phyloP scores from a whole-genome alignment of 2,888 invertebrate species.

The Geotrupes spiniger region DNA sequence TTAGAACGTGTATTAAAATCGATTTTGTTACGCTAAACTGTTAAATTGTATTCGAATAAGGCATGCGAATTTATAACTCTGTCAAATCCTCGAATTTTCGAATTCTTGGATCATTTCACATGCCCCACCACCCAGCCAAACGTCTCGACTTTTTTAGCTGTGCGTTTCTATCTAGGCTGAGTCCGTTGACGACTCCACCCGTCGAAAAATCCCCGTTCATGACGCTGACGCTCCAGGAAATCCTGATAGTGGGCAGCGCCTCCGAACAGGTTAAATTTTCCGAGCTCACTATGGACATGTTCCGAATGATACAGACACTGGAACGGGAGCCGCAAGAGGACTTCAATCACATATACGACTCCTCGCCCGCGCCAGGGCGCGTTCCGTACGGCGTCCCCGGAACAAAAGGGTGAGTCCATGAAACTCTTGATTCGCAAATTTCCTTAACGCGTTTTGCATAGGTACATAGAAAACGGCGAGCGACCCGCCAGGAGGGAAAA shows the following conservation, averaged over 20 bases:
- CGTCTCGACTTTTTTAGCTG: too few species aligned
- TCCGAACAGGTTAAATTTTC: constrained; percentile 95
- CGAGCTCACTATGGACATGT: constrained; percentile 97
- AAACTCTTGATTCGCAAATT: background rate
- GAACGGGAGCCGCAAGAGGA: constrained; percentile 90
- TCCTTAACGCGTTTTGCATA: too few species aligned
- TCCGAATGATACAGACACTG: constrained; percentile 90
- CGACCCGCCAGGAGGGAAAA: constrained; percentile 74
- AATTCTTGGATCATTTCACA: too few species aligned
- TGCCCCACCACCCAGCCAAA: too few species aligned
- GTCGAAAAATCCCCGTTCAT: constrained; percentile 84
- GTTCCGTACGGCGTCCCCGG: constrained; percentile 54
- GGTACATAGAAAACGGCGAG: constrained; percentile 68
- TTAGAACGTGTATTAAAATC: too few species aligned
- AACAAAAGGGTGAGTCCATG: constrained; percentile 42
- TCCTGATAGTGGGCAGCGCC: constrained; percentile 89
- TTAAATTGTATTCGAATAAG: too few species aligned
- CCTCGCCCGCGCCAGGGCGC: constrained; percentile 67
- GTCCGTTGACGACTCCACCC: constrained; percentile 79
- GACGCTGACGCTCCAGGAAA: constrained; percentile 88
- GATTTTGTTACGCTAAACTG: too few species aligned
- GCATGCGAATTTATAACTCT: too few species aligned
- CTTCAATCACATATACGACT: constrained; percentile 68
- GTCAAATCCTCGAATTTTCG: too few species aligned
- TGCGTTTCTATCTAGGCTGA: constrained; percentile 60